These are phyloP conservation scores for Actinia tenebrosa DNA, from an alignment of 64 coral and sea anemone species.

Conservation along the genomic window DNA sequence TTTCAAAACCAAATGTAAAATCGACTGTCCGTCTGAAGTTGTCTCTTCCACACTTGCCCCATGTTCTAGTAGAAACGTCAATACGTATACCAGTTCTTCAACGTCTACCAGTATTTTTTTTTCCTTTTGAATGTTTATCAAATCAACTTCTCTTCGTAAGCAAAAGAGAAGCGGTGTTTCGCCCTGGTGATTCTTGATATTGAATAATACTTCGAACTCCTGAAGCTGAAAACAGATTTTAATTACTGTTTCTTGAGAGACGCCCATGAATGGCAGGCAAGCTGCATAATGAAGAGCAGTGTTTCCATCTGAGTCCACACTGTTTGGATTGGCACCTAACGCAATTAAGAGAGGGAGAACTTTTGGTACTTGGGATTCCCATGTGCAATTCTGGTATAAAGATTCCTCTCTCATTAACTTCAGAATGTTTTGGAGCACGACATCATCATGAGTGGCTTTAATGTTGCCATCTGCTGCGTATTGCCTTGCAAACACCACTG, in stretches of 20 bases:
- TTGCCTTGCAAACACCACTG: background rate
- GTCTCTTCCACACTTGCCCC: background rate
- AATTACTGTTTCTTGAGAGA: background rate
- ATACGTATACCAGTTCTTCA: background rate
- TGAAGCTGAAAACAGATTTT: background rate
- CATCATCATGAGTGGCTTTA: background rate
- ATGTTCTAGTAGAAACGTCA: background rate
- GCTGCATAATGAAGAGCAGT: conserved; percentile 8
- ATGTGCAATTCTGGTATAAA: background rate
- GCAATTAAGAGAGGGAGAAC: background rate
- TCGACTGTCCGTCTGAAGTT: background rate
- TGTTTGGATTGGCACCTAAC: background rate
- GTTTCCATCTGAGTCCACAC: background rate
- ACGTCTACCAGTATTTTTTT: background rate
- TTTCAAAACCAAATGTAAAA: background rate
- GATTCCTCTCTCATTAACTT: background rate
- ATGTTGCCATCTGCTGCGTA: background rate
- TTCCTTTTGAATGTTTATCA: background rate
- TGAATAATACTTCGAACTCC: background rate
- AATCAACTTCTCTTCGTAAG: background rate
- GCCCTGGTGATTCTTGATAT: background rate
- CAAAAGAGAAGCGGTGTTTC: background rate
- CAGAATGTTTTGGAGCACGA: background rate
- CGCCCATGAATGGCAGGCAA: background rate
- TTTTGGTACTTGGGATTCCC: background rate